Percentiles rank a stretch among this genome's conserved stretches.
Evolutionary conservation across 2,797 vertebrate genomes (phyloP).

Genomic region (Pitangus sulphuratus): DNA sequence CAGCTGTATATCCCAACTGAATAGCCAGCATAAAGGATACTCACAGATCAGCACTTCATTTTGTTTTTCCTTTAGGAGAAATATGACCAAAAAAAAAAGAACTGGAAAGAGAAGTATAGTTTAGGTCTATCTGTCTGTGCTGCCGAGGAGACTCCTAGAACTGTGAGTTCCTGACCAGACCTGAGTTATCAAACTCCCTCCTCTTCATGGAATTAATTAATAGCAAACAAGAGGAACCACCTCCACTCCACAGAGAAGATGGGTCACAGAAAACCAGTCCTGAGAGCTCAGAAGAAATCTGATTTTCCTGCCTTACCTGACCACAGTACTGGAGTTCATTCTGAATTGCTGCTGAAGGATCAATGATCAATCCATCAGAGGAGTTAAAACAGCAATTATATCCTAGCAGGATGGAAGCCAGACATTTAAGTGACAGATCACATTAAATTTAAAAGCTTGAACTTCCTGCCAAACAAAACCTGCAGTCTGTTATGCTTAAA

Average conservation of each 20-base stretch:
- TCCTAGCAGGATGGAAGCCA: not conserved
- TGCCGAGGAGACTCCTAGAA: not conserved
- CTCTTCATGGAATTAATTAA: not conserved
- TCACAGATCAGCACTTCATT: not conserved
- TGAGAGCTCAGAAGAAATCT: not conserved
- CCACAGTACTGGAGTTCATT: not conserved
- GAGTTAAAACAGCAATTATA: not conserved
- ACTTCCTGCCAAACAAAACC: not conserved
- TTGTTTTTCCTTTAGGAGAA: not conserved
- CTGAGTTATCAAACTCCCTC: not conserved
- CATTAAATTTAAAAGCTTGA: not conserved
- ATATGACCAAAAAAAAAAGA: not conserved
- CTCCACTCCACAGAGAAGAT: not conserved
- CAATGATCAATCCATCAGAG: not conserved
- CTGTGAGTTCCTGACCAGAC: not conserved
- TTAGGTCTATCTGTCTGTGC: fast-evolving
- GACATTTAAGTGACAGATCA: not conserved
- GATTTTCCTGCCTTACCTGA: not conserved
- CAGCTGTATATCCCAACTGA: no score
- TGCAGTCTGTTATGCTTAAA: not conserved
- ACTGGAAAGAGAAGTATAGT: not conserved
- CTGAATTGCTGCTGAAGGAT: not conserved
- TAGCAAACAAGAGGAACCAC: not conserved
- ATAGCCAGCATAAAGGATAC: not conserved
- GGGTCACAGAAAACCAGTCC: not conserved